Percentiles rank a stretch among this genome's conserved stretches.
These are phyloP conservation scores for Fopius arisanus DNA, from an alignment of 1,140 invertebrate species.

Conservation along the genomic window DNA sequence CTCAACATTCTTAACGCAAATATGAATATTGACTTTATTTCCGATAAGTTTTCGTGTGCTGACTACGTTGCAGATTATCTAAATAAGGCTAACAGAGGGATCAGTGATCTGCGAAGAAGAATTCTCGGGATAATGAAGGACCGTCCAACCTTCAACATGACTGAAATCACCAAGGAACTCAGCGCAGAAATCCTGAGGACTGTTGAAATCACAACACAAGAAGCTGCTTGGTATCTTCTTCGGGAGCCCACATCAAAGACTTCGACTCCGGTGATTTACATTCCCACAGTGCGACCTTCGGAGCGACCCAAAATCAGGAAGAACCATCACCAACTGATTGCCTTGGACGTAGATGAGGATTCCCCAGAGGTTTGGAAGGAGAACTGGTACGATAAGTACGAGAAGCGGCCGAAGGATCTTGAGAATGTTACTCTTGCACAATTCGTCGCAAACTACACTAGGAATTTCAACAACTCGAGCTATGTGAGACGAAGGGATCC, in stretches of 20 bases:
- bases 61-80: constrained; percentile 50
- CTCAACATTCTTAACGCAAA: constrained; percentile 46
- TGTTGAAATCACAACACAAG: constrained; percentile 34
- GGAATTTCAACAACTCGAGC: constrained; percentile 39
- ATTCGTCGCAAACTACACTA: constrained; percentile 44
- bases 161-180: constrained; percentile 34
- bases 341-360: constrained; percentile 24
- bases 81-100: constrained; percentile 51
- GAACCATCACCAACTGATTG: constrained; percentile 17
- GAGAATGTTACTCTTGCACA: constrained; percentile 39
- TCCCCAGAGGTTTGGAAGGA: constrained; percentile 44
- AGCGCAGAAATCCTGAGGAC: constrained; percentile 25
- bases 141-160: constrained; percentile 44
- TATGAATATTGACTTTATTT: constrained; percentile 55
- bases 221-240: constrained; percentile 51
- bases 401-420: constrained; percentile 38
- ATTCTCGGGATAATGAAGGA: constrained; percentile 51
- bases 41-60: constrained; percentile 55
- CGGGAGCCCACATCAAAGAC: constrained; percentile 25
- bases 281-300: constrained; percentile 22
- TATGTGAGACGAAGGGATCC: constrained; percentile 32
- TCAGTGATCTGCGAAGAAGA: constrained; percentile 48
- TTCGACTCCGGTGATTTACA: constrained; percentile 13
- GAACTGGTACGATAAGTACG: constrained; percentile 47
- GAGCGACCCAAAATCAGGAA: constrained; percentile 23